Base-by-base conservation (phyloP, 2,113 vertebrate genomes). In the Leucosticte australis region DNA sequence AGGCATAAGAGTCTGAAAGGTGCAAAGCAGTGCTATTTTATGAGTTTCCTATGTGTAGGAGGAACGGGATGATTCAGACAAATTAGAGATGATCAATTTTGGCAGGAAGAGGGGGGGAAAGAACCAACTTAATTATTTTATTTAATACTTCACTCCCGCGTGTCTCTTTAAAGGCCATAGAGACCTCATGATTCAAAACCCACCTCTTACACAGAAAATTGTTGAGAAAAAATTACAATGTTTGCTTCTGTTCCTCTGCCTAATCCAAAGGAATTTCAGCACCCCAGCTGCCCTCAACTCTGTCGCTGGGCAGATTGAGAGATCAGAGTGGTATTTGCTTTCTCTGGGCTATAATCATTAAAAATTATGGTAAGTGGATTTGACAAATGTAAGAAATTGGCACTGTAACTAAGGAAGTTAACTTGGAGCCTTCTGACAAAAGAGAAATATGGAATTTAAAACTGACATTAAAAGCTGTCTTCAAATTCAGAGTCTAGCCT, bases 401-500 rank as follows among this genome's bases (percentile, higher is more conserved):
- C 69, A 35, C 26, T 39, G n/a, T 87, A 67, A 77, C 80, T 70
- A 57, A 84, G 41, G 47, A 87, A 95, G 27, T 74, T 78, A 78
- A 84, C 42, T 71, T 78, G 69, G 35, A 91, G 60, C 27, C 27
- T 67, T 75, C 81, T 75, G 60, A 84, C 52, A 59, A 50, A 77
- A 91, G 46, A 90, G 70, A 89, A 90, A 83, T 33, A 12, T 57
- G 47, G 42, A 89, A 92, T 83, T 92, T 69, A 63, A 89, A 92
- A 55, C 16, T 81, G 77, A 42, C 56, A 70, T 96, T 94, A 91
- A 84, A 91, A 89, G 24, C 60, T 67, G 55, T 78, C 77, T 83
- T 89, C 81, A 81, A 75, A 23, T 47, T 56, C 56, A 70, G 39
- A 44, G 39, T 39, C 24, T 78, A 81, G 42, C 26, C 47, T 87